Evolutionary conservation across 1,140 invertebrate genomes (phyloP).

Genomic region (Bombus breviceps): DNA sequence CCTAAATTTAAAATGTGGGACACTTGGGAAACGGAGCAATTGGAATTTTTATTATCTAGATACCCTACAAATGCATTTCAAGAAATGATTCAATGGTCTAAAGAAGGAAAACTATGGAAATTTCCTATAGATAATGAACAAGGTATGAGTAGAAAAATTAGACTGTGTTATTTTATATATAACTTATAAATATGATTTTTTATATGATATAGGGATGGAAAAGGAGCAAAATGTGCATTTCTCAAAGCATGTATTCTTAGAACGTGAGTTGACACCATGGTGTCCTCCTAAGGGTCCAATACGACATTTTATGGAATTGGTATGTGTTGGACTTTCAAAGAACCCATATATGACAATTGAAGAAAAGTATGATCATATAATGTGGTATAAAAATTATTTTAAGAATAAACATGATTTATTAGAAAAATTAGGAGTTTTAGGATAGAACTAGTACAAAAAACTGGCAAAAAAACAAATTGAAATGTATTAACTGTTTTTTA

Average conservation of each 20-base stretch:
- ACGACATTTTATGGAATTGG: slow-evolving; percentile 98
- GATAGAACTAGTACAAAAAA: neutral
- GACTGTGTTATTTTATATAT: neutral
- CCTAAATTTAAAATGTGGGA: slow-evolving; percentile 88
- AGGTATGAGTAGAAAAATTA: slow-evolving; percentile 84
- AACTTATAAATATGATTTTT: slow-evolving; percentile 53
- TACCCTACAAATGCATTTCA: slow-evolving; percentile 94
- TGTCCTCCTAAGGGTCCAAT: slow-evolving; percentile 95
- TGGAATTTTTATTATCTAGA: slow-evolving; percentile 86
- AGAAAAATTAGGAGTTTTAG: slow-evolving; percentile 83
- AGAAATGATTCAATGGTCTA: slow-evolving; percentile 97
- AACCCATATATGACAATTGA: slow-evolving; percentile 95
- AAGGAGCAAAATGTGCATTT: slow-evolving; percentile 92
- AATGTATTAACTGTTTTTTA: neutral
- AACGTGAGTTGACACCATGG: slow-evolving; percentile 92
- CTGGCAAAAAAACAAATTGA: neutral
- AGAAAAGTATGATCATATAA: slow-evolving; percentile 95
- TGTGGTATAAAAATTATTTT: slow-evolving; percentile 97
- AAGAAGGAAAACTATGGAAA: slow-evolving; percentile 97
- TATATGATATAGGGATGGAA: slow-evolving; percentile 86
- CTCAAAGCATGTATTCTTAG: slow-evolving; percentile 96
- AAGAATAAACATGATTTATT: slow-evolving; percentile 90
- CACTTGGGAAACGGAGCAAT: slow-evolving; percentile 85
- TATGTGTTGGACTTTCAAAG: slow-evolving; percentile 96
- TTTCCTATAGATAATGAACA: slow-evolving; percentile 99